Conservation (phyloP, 2,888 invertebrate genomes). For the Leptinotarsa tumamoca region DNA sequence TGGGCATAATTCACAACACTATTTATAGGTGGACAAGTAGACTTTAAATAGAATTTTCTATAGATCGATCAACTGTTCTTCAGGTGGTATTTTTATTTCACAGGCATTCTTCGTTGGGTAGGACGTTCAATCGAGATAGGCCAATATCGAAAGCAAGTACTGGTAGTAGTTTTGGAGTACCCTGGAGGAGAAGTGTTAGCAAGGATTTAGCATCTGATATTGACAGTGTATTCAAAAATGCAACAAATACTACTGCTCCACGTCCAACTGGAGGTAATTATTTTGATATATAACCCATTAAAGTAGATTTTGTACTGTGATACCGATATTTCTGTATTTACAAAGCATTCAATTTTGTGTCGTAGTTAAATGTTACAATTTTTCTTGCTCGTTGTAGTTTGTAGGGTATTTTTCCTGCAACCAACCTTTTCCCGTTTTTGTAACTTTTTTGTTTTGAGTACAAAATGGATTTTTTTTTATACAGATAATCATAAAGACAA, state of each 20-base stretch:
- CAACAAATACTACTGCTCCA: slow-evolving; percentile 66
- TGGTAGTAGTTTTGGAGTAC: slow-evolving; percentile 59
- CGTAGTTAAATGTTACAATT: slow-evolving; percentile 46
- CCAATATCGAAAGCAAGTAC: slow-evolving; percentile 52
- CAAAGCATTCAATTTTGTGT: slow-evolving; percentile 31
- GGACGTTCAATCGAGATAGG: slow-evolving; percentile 64
- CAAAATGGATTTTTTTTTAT: neutral
- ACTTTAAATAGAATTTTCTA: neutral
- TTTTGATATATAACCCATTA: slow-evolving; percentile 38
- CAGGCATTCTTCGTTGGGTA: slow-evolving; percentile 65
- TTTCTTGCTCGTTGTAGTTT: slow-evolving; percentile 51
- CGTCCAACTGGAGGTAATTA: slow-evolving; percentile 79
- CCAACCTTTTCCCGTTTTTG: slow-evolving; percentile 29
- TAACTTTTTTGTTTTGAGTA: neutral
- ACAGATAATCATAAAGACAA: neutral
- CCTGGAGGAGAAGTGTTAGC: slow-evolving; percentile 74
- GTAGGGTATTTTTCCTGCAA: slow-evolving; percentile 49
- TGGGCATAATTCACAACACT: no score
- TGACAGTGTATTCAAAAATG: slow-evolving; percentile 78
- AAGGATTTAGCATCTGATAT: slow-evolving; percentile 80
- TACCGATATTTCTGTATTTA: slow-evolving; percentile 25
- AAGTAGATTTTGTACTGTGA: slow-evolving; percentile 42
- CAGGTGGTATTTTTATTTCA: slow-evolving; percentile 41
- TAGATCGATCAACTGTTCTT: neutral
- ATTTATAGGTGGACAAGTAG: neutral